A percentile compares a stretch with the other conserved stretches of the same genome.
Evolutionary conservation across 2,113 vertebrate genomes (phyloP).

Genomic region (Chaenocephalus aceratus): DNA sequence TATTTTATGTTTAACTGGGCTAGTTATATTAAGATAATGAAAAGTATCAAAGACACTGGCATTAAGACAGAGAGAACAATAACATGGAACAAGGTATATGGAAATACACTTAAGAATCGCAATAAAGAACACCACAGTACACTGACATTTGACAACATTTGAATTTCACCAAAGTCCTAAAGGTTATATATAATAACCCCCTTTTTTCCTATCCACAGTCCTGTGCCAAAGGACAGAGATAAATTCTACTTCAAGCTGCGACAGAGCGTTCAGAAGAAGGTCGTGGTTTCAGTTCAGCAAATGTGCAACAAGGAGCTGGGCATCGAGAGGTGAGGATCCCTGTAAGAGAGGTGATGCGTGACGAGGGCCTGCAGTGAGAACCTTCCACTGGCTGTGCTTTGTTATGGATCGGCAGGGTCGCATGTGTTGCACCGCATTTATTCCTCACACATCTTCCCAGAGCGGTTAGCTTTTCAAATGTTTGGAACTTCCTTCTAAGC

Average conservation of each 20-base stretch:
- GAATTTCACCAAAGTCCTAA: neutral
- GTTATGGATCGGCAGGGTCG: neutral
- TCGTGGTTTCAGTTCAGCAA: constrained; percentile 94
- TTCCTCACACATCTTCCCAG: neutral
- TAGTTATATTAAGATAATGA: neutral
- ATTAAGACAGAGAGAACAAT: neutral
- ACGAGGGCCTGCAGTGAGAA: neutral
- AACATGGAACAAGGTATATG: neutral
- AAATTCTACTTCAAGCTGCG: constrained; percentile 98
- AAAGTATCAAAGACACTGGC: neutral
- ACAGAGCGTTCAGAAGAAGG: constrained; percentile 95
- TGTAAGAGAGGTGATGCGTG: neutral
- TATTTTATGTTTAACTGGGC: constrained; percentile 2
- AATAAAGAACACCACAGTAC: neutral
- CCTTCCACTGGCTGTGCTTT: neutral
- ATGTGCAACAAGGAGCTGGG: constrained; percentile 94
- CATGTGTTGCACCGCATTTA: neutral
- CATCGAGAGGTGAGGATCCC: constrained; percentile 91
- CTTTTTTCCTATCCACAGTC: constrained; percentile 75
- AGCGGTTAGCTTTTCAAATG: neutral
- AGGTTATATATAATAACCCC: neutral
- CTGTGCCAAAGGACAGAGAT: constrained; percentile 97
- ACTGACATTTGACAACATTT: neutral
- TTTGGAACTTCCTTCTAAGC: too few relatives aligned
- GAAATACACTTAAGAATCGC: neutral